Conservation (phyloP, 2,797 vertebrate genomes). For the Hypotaenidia philippensis region DNA sequence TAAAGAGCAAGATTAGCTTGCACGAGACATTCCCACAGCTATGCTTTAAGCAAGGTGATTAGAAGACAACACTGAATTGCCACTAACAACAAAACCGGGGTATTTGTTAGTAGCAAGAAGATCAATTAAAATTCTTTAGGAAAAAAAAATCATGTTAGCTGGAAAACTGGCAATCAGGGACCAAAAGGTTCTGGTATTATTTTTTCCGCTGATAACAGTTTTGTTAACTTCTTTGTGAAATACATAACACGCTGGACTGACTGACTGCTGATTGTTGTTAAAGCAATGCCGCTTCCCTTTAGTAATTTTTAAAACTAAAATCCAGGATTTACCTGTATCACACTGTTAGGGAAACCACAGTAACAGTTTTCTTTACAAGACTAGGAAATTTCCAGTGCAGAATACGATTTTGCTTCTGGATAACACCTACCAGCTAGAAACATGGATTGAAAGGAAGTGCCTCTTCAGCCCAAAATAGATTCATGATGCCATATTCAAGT, state of each 20-base stretch:
- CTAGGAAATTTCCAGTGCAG: slow-evolving; percentile 27
- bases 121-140: background rate
- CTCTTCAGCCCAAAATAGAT: slow-evolving; percentile 59
- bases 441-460: slow-evolving; percentile 30
- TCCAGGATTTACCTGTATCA: background rate
- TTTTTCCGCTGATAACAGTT: background rate
- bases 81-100: background rate
- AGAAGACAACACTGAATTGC: background rate
- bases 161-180: background rate
- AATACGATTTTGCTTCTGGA: slow-evolving; percentile 16
- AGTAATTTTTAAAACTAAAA: background rate
- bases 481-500: slow-evolving; percentile 36
- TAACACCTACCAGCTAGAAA: slow-evolving; percentile 17
- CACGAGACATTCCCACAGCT: background rate
- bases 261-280: background rate
- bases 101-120: background rate
- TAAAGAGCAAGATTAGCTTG: background rate
- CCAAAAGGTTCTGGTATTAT: background rate
- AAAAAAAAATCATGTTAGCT: background rate
- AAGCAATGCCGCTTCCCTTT: background rate
- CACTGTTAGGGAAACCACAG: background rate
- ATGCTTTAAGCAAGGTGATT: background rate
- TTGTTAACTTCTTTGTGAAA: background rate
- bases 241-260: background rate
- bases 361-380: background rate